Evolutionary conservation across 2,113 vertebrate genomes (phyloP).

Genomic region (Paraplagusia blochii): DNA sequence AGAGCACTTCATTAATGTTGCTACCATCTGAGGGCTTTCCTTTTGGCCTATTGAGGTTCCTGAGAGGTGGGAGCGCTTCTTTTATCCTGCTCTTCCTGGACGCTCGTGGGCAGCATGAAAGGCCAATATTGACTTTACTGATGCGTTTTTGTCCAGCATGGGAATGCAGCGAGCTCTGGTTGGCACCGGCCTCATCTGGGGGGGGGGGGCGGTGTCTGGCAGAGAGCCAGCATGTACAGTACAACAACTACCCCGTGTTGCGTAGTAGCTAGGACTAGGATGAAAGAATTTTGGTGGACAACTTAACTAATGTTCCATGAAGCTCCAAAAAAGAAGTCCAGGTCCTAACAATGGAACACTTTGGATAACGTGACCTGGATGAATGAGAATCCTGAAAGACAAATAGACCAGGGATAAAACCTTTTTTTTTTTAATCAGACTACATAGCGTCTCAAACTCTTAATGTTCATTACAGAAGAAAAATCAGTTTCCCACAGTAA

Average conservation of each 20-base stretch:
- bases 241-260: constrained; percentile 21
- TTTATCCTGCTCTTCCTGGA: constrained; percentile 37
- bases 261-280: constrained; percentile 15
- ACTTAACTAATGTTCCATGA: no score
- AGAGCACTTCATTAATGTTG: constrained; percentile 37
- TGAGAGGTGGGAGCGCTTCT: constrained; percentile 43
- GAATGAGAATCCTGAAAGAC: no score
- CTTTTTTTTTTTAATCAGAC: no score
- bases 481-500: no score
- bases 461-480: no score
- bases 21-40: constrained; percentile 42
- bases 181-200: constrained; percentile 46
- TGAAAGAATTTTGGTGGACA: constrained; percentile 3
- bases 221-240: constrained; percentile 42
- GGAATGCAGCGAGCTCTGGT: constrained; percentile 47
- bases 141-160: constrained; percentile 61
- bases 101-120: constrained; percentile 50
- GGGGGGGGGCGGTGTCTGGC: constrained; percentile 51
- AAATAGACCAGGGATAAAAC: no score
- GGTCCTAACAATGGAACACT: no score
- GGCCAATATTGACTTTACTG: constrained; percentile 66
- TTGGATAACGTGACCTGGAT: no score
- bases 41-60: constrained; percentile 35
- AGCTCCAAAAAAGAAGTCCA: no score
- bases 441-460: no score